These are phyloP conservation scores for Listronotus oregonensis DNA, from an alignment of 1,140 invertebrate genomes.

Conservation along the genomic window DNA sequence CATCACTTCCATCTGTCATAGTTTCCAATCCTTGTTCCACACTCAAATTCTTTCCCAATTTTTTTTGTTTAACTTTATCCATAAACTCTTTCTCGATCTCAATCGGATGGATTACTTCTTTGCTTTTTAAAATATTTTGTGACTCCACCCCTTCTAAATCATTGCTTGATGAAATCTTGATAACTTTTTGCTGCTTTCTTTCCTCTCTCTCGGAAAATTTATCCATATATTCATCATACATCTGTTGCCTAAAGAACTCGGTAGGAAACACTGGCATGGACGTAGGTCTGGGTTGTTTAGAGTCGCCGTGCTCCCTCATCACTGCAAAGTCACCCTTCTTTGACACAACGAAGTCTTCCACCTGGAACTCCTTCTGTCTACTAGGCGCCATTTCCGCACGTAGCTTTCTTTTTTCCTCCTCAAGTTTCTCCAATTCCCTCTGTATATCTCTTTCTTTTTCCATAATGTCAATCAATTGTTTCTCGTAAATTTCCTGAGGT, in stretches of 20 bases:
- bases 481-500: conserved; percentile 68
- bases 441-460: conserved; percentile 69
- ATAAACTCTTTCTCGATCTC: conserved; percentile 76
- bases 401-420: conserved; percentile 60
- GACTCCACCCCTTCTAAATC: conserved; percentile 16
- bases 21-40: conserved; percentile 61
- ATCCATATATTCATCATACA: conserved; percentile 82
- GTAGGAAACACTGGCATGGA: conserved; percentile 56
- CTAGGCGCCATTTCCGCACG: conserved; percentile 40
- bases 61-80: conserved; percentile 65
- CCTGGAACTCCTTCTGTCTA: conserved; percentile 39
- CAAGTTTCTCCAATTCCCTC: conserved; percentile 63
- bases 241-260: conserved; percentile 73
- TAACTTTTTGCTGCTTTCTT: conserved; percentile 75
- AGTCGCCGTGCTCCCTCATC: conserved; percentile 22
- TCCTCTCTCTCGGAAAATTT: conserved; percentile 79
- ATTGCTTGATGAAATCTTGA: conserved; percentile 65
- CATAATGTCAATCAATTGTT: conserved; percentile 71
- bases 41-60: conserved; percentile 55
- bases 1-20: conserved; percentile 46
- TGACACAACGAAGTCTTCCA: conserved; percentile 49
- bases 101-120: conserved; percentile 57
- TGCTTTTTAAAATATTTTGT: conserved; percentile 16
- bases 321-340: conserved; percentile 48
- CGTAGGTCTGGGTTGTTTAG: conserved; percentile 20